These are phyloP conservation scores for Pheosia gnoma DNA, from an alignment of 2,888 invertebrate genomes.

Conservation along the genomic window DNA sequence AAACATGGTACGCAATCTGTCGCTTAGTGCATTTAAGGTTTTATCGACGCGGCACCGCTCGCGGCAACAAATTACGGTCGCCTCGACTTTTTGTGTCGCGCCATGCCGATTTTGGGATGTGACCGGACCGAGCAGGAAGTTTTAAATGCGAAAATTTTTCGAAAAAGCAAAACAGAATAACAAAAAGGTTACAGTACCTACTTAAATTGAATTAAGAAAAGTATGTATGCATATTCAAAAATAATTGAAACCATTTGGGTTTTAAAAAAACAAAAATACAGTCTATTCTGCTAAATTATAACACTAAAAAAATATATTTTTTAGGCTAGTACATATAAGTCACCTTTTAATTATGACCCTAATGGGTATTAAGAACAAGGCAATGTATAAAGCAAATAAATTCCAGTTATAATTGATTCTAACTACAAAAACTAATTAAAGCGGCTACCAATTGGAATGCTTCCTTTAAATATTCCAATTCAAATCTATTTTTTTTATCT, in stretches of 20 bases:
- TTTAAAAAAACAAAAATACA: too few relatives aligned
- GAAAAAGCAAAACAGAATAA: not conserved
- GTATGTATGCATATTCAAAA: not conserved
- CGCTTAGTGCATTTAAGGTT: slow-evolving; percentile 45
- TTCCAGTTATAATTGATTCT: not conserved
- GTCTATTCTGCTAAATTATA: too few relatives aligned
- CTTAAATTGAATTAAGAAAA: too few relatives aligned
- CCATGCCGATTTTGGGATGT: slow-evolving; percentile 33
- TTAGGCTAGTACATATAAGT: not conserved
- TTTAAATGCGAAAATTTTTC: slow-evolving; percentile 21
- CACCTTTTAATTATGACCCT: not conserved
- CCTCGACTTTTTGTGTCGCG: slow-evolving; percentile 38
- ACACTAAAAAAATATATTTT: not conserved
- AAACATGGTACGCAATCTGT: slow-evolving; percentile 47
- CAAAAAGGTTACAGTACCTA: too few relatives aligned
- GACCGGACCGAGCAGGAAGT: slow-evolving; percentile 27
- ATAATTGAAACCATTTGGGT: too few relatives aligned
- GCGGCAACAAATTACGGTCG: slow-evolving; percentile 43
- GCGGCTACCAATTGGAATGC: slow-evolving; percentile 19
- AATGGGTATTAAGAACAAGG: too few relatives aligned
- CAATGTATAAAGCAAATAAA: not conserved
- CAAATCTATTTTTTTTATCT: slow-evolving; percentile 20
- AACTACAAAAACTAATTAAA: not conserved
- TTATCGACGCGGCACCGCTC: slow-evolving; percentile 40
- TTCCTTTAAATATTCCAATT: slow-evolving; percentile 24